Percentiles rank a stretch among this genome's conserved stretches.
Evolutionary conservation across 2,797 vertebrate species (phyloP).

Genomic region (Scleropages formosus): DNA sequence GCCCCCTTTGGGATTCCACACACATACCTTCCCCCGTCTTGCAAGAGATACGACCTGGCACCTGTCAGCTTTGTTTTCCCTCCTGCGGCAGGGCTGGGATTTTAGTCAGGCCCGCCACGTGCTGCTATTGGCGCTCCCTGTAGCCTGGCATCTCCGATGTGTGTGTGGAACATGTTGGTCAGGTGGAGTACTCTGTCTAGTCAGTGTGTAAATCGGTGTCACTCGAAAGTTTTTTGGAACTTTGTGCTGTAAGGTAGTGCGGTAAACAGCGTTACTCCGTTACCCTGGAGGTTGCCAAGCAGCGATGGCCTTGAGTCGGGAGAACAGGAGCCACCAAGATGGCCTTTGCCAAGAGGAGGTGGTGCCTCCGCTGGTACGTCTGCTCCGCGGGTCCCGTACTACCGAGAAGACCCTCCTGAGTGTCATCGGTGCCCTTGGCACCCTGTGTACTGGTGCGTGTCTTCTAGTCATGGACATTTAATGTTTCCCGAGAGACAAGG

Average conservation of each 20-base stretch:
- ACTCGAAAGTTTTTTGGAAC: not conserved
- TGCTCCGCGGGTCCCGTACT: constrained; percentile 58
- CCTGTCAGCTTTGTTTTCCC: constrained; percentile 37
- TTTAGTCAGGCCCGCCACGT: not conserved
- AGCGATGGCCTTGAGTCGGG: constrained; percentile 63
- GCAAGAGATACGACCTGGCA: constrained; percentile 30
- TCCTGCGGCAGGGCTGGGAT: not conserved
- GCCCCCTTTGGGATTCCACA: constrained; percentile 33
- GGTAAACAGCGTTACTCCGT: not conserved
- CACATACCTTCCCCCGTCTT: constrained; percentile 34
- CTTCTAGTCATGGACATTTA: not conserved
- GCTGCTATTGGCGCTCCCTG: not conserved
- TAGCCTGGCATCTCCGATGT: not conserved
- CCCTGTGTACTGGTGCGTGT: constrained; percentile 67
- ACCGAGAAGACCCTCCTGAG: constrained; percentile 66
- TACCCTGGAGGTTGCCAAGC: constrained; percentile 64
- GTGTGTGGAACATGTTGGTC: not conserved
- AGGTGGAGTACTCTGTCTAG: constrained; percentile 9
- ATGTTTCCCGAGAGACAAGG: not conserved
- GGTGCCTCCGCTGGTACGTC: constrained; percentile 65
- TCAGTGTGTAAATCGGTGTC: constrained; percentile 13
- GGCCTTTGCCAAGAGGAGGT: constrained; percentile 67
- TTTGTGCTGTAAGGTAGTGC: not conserved
- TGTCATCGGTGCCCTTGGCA: constrained; percentile 64
- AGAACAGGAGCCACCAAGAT: constrained; percentile 65